phyloP scores from a whole-genome alignment of 64 coral and sea anemone species.

The Dendrophyllia cribrosa region DNA sequence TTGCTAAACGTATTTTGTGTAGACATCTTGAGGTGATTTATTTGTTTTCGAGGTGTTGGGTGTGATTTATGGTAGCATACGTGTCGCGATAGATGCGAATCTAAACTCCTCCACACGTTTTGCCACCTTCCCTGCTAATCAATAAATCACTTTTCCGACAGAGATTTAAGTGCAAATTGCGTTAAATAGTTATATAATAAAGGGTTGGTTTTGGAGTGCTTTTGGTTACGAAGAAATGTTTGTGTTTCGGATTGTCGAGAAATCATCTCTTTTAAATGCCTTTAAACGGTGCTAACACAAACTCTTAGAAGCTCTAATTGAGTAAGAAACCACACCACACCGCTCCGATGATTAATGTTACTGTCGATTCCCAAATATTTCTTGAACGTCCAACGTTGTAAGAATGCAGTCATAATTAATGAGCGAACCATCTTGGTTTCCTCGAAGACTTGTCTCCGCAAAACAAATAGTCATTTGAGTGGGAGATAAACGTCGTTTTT shows the following conservation, averaged over 20 bases:
- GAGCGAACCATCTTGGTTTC: background rate
- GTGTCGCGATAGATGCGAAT: conserved; percentile 36
- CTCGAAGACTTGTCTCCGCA: background rate
- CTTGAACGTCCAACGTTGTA: background rate
- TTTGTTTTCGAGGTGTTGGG: background rate
- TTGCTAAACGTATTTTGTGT: background rate
- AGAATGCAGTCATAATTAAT: background rate
- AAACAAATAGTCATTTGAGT: background rate
- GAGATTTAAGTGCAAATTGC: conserved; percentile 15
- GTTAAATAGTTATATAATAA: background rate
- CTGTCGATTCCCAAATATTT: conserved; percentile 10
- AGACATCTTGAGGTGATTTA: background rate
- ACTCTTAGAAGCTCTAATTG: conserved; percentile 40
- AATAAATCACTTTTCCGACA: conserved; percentile 30
- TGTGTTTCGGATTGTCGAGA: background rate
- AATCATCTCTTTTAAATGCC: conserved; percentile 34
- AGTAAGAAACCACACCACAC: background rate
- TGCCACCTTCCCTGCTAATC: conserved; percentile 27
- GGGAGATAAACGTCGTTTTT: background rate
- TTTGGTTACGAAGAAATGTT: conserved; percentile 32
- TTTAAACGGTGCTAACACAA: conserved; percentile 38
- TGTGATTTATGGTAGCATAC: conserved; percentile 17
- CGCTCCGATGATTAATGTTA: background rate
- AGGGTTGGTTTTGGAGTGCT: background rate
- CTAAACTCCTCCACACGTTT: conserved; percentile 4